Conservation (phyloP, 2,797 vertebrate species). For the Periophthalmus magnuspinnatus region DNA sequence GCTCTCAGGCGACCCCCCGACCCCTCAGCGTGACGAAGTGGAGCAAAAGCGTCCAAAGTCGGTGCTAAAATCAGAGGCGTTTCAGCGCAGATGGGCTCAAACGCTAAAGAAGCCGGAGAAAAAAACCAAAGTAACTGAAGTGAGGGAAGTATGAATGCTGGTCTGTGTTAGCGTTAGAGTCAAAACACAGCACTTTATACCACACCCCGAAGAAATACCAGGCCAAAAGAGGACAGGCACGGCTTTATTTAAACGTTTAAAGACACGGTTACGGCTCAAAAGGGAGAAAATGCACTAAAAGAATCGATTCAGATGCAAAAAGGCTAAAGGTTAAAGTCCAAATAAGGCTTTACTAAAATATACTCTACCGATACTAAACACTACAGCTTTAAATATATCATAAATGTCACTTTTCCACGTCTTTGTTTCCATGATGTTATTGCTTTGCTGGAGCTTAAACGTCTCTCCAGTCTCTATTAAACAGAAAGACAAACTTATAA, state of each 20-base stretch:
- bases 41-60: neutral
- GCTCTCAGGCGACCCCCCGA: neutral
- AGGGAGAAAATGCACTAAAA: neutral
- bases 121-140: slow-evolving; percentile 8
- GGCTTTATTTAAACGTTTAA: slow-evolving; percentile 32
- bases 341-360: neutral
- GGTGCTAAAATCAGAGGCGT: neutral
- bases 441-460: too few relatives aligned
- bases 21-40: neutral
- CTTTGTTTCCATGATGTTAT: too few relatives aligned
- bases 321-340: neutral
- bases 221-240: slow-evolving; percentile 42
- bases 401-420: too few relatives aligned
- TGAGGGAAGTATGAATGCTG: slow-evolving; percentile 56
- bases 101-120: slow-evolving; percentile 6
- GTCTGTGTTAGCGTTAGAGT: slow-evolving; percentile 61
- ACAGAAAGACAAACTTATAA: too few relatives aligned
- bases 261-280: neutral
- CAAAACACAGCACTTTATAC: slow-evolving; percentile 50
- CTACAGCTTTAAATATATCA: too few relatives aligned
- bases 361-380: too few relatives aligned
- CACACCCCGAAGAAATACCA: slow-evolving; percentile 61
- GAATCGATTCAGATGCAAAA: neutral
- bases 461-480: too few relatives aligned
- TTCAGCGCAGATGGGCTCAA: neutral